Conservation (phyloP, 2,113 vertebrate species). For the Anolis carolinensis region DNA sequence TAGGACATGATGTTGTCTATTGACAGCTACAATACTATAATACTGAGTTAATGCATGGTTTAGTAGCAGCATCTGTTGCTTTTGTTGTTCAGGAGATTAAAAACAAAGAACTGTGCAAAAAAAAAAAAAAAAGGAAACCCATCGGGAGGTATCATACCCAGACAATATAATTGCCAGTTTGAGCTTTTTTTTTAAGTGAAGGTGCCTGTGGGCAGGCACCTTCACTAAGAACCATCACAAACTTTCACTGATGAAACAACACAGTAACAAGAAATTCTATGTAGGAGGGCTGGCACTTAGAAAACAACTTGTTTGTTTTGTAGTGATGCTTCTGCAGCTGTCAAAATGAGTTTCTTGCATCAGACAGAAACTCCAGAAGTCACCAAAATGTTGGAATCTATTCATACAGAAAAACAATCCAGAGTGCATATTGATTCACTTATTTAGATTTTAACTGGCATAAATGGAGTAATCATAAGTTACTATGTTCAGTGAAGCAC, state of each 20-base stretch:
- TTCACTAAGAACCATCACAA: background rate
- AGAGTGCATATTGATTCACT: slow-evolving; percentile 29
- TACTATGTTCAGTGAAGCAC: background rate
- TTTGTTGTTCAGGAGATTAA: background rate
- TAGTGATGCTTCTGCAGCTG: background rate
- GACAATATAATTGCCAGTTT: background rate
- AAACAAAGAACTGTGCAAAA: background rate
- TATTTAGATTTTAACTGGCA: slow-evolving; percentile 26
- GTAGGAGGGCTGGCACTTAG: background rate
- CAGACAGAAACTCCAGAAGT: background rate
- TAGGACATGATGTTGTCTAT: background rate
- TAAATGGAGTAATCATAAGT: slow-evolving; percentile 10
- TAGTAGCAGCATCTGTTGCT: background rate
- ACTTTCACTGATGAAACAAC: background rate
- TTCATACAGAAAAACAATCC: slow-evolving; percentile 9
- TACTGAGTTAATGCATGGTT: background rate
- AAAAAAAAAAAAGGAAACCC: background rate
- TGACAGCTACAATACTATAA: background rate
- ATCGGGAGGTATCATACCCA: background rate
- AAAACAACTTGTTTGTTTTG: background rate
- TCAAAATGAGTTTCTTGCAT: background rate
- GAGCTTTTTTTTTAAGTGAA: too few species aligned
- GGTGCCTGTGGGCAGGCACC: too few species aligned
- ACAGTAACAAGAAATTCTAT: background rate
- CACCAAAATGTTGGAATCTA: background rate